Base-by-base conservation (phyloP, 2,888 invertebrate genomes). In the Anthophora plumipes region DNA sequence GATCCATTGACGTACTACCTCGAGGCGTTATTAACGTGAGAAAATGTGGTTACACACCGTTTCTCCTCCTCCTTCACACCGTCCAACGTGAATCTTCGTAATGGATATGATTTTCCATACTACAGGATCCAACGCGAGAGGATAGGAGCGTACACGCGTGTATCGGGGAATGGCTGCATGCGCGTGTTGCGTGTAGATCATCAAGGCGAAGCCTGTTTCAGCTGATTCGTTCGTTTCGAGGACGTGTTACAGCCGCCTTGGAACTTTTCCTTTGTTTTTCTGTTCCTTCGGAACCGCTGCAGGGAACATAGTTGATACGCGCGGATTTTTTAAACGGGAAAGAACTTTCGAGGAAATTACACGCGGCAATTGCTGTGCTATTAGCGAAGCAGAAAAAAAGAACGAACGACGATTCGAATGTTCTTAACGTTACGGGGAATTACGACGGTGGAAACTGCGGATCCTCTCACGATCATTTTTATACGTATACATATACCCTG, bases 11-110 rank as follows among this genome's bases (percentile, higher is more conserved):
- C 82, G 78, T 80, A 70, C 77, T 78, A 77, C 68, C 80, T 83
- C 63, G 64, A 54, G 61, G 77, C 77, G 80, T 86, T 89, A 90
- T 90, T 89, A 88, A 88, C 89, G 89, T 89, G 89, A 89, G 89
- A 90, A 88, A 89, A 89, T 68, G 77, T 84, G 85, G 73, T 67
- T 77, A 55, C 57, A 63, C 22, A 31, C 31, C 31, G 31, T 31
- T 31, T 4, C 31, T 31, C 54, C 52, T 57, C 59, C 57, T 17
- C 57, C 64, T 54, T 14, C 20, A 43, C 69, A 11, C 48, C 70
- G 72, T 69, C 70, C 66, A 52, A 25, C 70, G 68, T 74, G 69
- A 61, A 75, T 69, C 74, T 46, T 60, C 67, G 52, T 80, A 79
- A 83, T 83, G 74, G 75, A 80, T 64, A 76, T 52, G 80, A 80